Evolutionary conservation across 2,797 vertebrate species (phyloP).

Genomic region (Sardinella longiceps): DNA sequence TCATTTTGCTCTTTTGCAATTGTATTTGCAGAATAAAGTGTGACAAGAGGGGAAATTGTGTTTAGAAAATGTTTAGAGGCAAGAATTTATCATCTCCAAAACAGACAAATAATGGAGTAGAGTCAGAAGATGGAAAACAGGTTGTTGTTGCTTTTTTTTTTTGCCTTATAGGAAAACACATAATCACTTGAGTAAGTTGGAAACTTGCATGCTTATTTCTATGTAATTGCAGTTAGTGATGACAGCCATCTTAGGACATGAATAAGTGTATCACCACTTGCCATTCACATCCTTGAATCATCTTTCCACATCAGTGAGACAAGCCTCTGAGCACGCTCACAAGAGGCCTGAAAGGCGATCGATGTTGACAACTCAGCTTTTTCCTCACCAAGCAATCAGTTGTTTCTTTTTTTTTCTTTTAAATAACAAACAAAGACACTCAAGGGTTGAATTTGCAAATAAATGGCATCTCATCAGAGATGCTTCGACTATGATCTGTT

Average conservation of each 20-base stretch:
- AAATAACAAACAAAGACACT: background rate
- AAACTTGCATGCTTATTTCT: background rate
- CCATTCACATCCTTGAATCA: background rate
- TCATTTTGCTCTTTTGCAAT: background rate
- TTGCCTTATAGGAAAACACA: background rate
- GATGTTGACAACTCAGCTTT: constrained; percentile 5
- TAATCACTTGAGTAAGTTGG: background rate
- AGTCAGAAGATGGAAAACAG: background rate
- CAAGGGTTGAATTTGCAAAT: constrained; percentile 19
- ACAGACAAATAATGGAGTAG: background rate
- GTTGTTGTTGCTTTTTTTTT: no score
- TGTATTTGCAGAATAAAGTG: background rate
- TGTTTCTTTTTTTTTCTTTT: no score
- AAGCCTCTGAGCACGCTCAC: background rate
- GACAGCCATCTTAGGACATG: background rate
- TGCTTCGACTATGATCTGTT: background rate
- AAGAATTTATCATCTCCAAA: background rate
- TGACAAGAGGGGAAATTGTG: no score
- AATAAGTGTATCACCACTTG: background rate
- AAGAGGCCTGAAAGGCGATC: background rate
- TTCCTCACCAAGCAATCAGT: background rate
- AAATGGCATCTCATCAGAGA: constrained; percentile 14
- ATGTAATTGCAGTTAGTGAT: background rate
- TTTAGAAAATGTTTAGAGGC: background rate
- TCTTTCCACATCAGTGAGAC: background rate